These are phyloP conservation scores for Phainopepla nitens DNA, from an alignment of 2,113 vertebrate genomes.

Conservation along the genomic window DNA sequence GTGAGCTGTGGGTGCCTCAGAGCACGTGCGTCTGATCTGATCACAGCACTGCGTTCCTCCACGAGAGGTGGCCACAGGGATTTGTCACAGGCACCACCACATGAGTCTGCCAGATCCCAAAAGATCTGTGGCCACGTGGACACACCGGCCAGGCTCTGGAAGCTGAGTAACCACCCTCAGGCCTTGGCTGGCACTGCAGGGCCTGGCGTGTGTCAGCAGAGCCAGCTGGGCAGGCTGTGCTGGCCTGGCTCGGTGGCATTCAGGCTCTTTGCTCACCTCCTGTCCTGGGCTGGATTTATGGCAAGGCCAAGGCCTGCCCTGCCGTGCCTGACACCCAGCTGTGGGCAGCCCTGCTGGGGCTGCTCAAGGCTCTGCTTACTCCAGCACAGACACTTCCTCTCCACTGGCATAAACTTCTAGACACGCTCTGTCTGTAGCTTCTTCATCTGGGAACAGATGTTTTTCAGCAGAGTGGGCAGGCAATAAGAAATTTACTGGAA, in stretches of 20 bases:
- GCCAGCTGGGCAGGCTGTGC: background rate
- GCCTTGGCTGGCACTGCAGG: background rate
- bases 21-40: background rate
- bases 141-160: background rate
- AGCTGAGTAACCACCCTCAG: background rate
- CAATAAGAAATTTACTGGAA: background rate
- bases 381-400: background rate
- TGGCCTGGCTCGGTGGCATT: background rate
- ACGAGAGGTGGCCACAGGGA: background rate
- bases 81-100: background rate
- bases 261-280: background rate
- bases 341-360: background rate
- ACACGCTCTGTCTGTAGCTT: background rate
- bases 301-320: background rate
- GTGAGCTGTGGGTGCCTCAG: background rate
- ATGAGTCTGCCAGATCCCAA: background rate
- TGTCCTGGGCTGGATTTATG: background rate
- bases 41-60: accelerated
- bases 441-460: constrained; percentile 18
- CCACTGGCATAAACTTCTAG: background rate
- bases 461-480: constrained; percentile 1
- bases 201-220: background rate
- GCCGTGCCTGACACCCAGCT: background rate
- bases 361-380: background rate
- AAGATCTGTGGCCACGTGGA: accelerated